These are phyloP conservation scores for Haliclona indistincta DNA, from an alignment of 37 sponge, comb jelly and placozoan genomes.

Conservation along the genomic window DNA sequence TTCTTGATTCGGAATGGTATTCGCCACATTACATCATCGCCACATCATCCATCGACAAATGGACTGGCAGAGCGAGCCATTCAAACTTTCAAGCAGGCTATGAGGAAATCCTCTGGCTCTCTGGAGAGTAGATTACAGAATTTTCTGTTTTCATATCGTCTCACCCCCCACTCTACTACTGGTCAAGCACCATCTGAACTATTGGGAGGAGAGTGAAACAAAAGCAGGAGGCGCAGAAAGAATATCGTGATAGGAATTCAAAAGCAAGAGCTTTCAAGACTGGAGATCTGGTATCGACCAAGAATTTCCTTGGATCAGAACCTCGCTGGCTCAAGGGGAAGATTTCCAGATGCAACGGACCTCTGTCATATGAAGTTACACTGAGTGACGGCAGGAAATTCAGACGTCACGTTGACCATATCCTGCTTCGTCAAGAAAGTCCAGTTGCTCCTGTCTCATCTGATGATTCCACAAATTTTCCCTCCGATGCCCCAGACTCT, in stretches of 20 bases:
- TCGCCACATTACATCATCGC: no score
- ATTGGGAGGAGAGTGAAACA: not conserved
- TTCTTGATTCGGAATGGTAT: no score
- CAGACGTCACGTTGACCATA: slow-evolving; percentile 19
- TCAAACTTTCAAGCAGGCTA: slow-evolving; percentile 23
- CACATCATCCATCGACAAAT: no score
- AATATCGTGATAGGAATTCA: slow-evolving; percentile 2
- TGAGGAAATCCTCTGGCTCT: not conserved
- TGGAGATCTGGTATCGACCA: slow-evolving; percentile 20
- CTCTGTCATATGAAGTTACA: not conserved
- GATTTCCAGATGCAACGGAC: not conserved
- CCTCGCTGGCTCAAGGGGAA: slow-evolving; percentile 20
- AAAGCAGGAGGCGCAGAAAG: slow-evolving; percentile 13
- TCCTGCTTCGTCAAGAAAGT: not conserved
- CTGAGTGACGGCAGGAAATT: slow-evolving; percentile 15
- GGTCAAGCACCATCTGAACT: no score
- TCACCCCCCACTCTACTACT: slow-evolving; percentile 21
- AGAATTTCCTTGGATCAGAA: slow-evolving; percentile 10
- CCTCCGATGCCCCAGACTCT: not conserved
- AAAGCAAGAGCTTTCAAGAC: slow-evolving; percentile 1
- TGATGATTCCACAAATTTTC: not conserved
- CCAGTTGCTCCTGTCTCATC: not conserved
- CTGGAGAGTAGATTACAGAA: not conserved
- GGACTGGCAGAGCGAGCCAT: no score
- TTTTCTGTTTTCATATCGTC: slow-evolving; percentile 24